Evolutionary conservation across 1,140 invertebrate species (phyloP).

Genomic region (Triops longicaudatus): DNA sequence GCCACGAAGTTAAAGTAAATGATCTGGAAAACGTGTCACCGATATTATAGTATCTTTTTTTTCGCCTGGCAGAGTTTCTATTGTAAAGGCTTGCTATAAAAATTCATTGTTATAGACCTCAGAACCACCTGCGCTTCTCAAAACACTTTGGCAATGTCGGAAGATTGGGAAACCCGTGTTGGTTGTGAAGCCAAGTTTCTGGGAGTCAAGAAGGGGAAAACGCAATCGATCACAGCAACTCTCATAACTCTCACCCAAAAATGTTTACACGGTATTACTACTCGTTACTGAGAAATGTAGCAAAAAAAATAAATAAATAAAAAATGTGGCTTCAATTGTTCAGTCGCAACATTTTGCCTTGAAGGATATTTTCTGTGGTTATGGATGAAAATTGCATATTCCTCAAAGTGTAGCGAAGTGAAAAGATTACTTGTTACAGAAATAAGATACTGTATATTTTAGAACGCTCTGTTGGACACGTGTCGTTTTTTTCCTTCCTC

Average conservation of each 20-base stretch:
- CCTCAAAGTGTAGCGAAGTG: too few relatives aligned
- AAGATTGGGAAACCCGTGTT: constrained; percentile 11
- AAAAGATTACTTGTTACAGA: too few relatives aligned
- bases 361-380: too few relatives aligned
- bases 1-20: background rate
- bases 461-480: too few relatives aligned
- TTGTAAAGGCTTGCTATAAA: background rate
- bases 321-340: too few relatives aligned
- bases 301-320: too few relatives aligned
- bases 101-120: background rate
- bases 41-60: background rate
- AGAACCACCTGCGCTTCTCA: background rate
- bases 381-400: too few relatives aligned
- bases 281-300: too few relatives aligned
- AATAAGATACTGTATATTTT: too few relatives aligned
- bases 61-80: background rate
- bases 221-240: background rate
- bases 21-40: background rate
- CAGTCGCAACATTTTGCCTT: too few relatives aligned
- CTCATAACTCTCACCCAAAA: background rate
- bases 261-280: background rate
- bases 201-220: background rate
- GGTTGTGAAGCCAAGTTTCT: background rate
- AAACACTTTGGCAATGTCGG: background rate
- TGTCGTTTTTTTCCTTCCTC: background rate